Evolutionary conservation across 2,888 invertebrate genomes (phyloP), one percentile per base, ranked within the genome.

Genomic region (Plusia festucae): DNA sequence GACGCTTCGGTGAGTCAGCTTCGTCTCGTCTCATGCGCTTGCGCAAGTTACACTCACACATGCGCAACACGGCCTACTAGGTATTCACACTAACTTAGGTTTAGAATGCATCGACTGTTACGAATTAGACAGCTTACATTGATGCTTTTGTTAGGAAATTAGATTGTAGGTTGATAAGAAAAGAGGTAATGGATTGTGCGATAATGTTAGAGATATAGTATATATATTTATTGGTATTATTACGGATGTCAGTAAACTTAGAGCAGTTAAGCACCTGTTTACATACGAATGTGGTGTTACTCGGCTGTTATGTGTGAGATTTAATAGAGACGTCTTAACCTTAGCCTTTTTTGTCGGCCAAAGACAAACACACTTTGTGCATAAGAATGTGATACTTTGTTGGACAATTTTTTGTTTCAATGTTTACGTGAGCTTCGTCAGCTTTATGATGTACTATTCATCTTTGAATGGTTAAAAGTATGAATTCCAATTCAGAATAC

Each of bases 241-340:
- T 88, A 88, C 85, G 85, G 87, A 91, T 91, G 93, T 92, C 91
- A 91, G 91, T 91, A 91, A 91, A 93, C 90, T 90, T 87, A 83
- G 71, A 85, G 85, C 83, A 85, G 87, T 87, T 88, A 91, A 91
- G 87, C 93, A 92, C 91, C 90, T 93, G 93, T 93, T 93, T 92
- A 91, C 91, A 89, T 90, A 90, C 83, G 86, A 86, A 87, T 86
- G 87, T 85, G 85, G 85, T 88, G 88, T 87, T 85, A 84, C 79
- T 83, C 71, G 81, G 76, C 67, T 81, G 73, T 78, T 85, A 86
- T 87, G 88, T 88, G 88, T 87, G 87, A 90, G 89, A 91, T 91
- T 91, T 92, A 90, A 93, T 92, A 89, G 88, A 93, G 90, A 87
- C 86, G 84, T 91, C 83, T 81, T 81, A 79, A 81, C 83, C 82